Conservation (phyloP, 2,113 vertebrate species). For the Bos javanicus region DNA sequence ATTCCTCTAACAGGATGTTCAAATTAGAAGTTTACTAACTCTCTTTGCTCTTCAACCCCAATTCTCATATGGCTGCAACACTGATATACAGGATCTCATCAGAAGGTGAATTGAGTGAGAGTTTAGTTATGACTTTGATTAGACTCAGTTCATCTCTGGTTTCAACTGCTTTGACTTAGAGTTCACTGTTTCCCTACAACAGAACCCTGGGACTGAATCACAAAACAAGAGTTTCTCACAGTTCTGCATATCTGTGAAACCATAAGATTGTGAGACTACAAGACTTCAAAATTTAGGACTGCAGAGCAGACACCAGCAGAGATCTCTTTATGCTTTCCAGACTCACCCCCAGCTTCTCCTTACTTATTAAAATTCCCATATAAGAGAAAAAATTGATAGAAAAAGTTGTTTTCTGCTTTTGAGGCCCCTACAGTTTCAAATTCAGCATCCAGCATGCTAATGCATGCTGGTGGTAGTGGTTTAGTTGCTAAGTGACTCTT, state of each 20-base stretch:
- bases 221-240: not conserved
- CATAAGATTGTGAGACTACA: not conserved
- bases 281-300: not conserved
- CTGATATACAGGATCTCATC: not conserved
- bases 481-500: not conserved
- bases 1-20: not conserved
- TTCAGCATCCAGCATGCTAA: not conserved
- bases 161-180: not conserved
- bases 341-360: not conserved
- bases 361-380: not conserved
- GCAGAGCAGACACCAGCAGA: not conserved
- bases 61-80: not conserved
- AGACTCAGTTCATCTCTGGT: not conserved
- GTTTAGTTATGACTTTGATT: not conserved
- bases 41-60: not conserved
- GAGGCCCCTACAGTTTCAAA: not conserved
- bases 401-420: not conserved
- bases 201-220: not conserved
- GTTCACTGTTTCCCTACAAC: not conserved
- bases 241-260: not conserved
- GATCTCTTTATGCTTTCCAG: not conserved
- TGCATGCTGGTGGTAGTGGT: not conserved
- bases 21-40: not conserved
- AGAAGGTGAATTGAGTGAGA: not conserved
- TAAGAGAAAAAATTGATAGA: not conserved